Percentiles rank a stretch among this genome's conserved stretches.
These are phyloP conservation scores for Horisme vitalbata DNA, from an alignment of 2,888 invertebrate species.

Conservation along the genomic window DNA sequence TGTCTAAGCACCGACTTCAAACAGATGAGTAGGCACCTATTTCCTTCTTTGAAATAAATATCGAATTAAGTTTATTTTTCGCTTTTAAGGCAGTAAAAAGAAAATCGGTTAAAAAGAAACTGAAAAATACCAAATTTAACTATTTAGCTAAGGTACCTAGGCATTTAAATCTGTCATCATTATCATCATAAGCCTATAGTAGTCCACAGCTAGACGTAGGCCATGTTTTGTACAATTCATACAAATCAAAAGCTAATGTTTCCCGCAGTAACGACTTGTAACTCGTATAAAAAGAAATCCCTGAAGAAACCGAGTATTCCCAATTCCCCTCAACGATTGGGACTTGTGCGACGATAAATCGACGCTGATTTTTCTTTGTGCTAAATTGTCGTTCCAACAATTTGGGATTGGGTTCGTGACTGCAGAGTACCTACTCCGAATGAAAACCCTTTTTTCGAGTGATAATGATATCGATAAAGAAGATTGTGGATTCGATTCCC, in stretches of 20 bases:
- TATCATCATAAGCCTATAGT: no score
- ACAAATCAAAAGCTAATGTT: slow-evolving; percentile 1
- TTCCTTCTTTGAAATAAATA: no score
- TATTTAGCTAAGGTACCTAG: no score
- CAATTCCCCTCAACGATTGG: slow-evolving; percentile 27
- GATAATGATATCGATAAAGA: slow-evolving; percentile 23
- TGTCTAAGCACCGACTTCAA: no score
- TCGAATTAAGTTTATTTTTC: no score
- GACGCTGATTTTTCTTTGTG: slow-evolving; percentile 34
- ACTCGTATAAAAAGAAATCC: slow-evolving; percentile 26
- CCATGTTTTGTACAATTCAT: no score
- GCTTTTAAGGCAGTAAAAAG: no score
- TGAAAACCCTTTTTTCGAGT: slow-evolving; percentile 14
- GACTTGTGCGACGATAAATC: slow-evolving; percentile 30
- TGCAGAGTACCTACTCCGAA: slow-evolving; percentile 11
- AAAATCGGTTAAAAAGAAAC: no score
- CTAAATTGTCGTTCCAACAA: slow-evolving; percentile 29
- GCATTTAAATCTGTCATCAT: no score
- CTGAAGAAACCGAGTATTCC: slow-evolving; percentile 15
- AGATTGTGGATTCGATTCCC: slow-evolving; percentile 6
- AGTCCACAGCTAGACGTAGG: no score
- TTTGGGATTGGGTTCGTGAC: slow-evolving; percentile 25
- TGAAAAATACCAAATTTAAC: no score
- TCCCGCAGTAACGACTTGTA: slow-evolving; percentile 1
- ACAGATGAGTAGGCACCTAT: no score